Conservation (phyloP, 2,888 invertebrate genomes). For the Ichneumoninae sp. region DNA sequence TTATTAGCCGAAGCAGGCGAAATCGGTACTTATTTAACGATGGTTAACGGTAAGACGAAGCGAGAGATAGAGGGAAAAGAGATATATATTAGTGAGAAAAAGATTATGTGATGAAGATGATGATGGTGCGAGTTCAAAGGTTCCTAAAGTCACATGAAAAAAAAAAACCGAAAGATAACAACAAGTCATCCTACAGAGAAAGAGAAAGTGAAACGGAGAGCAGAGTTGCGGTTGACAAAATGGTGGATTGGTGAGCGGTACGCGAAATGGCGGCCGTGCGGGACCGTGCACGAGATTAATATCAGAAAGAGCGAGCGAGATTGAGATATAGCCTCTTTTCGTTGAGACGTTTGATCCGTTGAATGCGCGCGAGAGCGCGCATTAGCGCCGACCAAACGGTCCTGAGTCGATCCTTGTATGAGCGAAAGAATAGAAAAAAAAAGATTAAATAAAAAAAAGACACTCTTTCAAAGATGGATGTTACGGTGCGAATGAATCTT, state of each 20-base stretch:
- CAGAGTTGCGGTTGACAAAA: slow-evolving; percentile 44
- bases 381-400: slow-evolving; percentile 57
- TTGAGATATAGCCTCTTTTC: slow-evolving; percentile 83
- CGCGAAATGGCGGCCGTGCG: slow-evolving; percentile 70
- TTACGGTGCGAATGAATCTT: slow-evolving; percentile 84
- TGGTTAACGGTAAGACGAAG: slow-evolving; percentile 59
- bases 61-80: slow-evolving; percentile 61
- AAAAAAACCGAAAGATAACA: slow-evolving; percentile 36
- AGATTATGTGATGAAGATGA: slow-evolving; percentile 38
- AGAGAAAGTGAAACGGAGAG: slow-evolving; percentile 9
- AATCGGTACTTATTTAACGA: slow-evolving; percentile 82
- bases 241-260: slow-evolving; percentile 34
- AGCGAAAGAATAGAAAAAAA: slow-evolving; percentile 61
- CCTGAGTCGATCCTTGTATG: slow-evolving; percentile 75
- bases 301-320: slow-evolving; percentile 78
- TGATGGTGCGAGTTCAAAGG: slow-evolving; percentile 59
- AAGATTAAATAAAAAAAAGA: slow-evolving; percentile 69
- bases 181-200: slow-evolving; percentile 10
- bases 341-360: slow-evolving; percentile 77
- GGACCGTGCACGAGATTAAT: slow-evolving; percentile 75
- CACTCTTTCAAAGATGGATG: slow-evolving; percentile 83
- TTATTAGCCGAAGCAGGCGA: slow-evolving; percentile 73
- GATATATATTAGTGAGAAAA: slow-evolving; percentile 59
- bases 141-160: slow-evolving; percentile 68
- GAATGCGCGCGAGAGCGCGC: slow-evolving; percentile 38